Evolutionary conservation across 2,113 vertebrate species (phyloP).

Genomic region (Archilochus colubris): DNA sequence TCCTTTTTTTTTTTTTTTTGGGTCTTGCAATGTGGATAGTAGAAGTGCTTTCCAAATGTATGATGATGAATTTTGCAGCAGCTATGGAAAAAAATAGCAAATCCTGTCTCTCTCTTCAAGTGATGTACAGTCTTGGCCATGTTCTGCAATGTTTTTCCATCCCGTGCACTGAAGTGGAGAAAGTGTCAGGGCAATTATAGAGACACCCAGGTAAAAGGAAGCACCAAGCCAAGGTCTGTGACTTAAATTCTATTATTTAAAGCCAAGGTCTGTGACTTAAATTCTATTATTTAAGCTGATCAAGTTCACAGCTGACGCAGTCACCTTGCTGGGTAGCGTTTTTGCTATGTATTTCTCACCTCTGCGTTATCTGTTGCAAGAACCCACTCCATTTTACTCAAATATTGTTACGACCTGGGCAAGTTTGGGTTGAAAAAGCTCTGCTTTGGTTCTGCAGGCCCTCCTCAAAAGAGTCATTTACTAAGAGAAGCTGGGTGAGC

Average conservation of each 20-base stretch:
- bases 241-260: neutral
- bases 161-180: neutral
- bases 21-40: neutral
- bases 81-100: neutral
- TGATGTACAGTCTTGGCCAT: accelerated
- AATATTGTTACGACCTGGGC: accelerated
- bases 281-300: neutral
- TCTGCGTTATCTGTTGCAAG: neutral
- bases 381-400: neutral
- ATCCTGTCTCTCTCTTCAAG: neutral
- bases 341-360: accelerated
- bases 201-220: neutral
- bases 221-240: neutral
- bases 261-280: neutral
- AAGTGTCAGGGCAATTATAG: accelerated
- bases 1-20: neutral
- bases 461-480: neutral
- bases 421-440: neutral
- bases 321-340: neutral
- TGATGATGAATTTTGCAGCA: neutral
- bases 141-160: accelerated
- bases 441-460: neutral
- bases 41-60: neutral
- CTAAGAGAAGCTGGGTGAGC: neutral
- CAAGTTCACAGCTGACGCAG: neutral